Evolutionary conservation across 1,140 invertebrate genomes (phyloP).

Genomic region (Leptonema lineaticorne): DNA sequence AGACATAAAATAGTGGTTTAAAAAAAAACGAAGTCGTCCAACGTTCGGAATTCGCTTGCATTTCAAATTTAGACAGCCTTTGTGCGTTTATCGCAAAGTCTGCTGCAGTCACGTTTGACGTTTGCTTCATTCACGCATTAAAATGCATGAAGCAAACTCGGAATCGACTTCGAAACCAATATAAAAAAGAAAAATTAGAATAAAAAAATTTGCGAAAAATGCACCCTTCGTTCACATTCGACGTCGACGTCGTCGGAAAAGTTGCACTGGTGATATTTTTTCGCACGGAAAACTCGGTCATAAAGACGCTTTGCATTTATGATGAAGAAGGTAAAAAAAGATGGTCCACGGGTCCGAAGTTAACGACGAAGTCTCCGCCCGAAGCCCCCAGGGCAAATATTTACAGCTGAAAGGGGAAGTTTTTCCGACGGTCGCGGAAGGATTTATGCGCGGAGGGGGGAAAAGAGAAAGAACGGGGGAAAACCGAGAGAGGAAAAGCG

Average conservation of each 20-base stretch:
- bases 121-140: neutral
- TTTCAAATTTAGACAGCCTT: too few species aligned
- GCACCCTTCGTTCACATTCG: too few species aligned
- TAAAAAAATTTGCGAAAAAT: too few species aligned
- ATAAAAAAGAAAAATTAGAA: too few species aligned
- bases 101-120: too few species aligned
- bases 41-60: too few species aligned
- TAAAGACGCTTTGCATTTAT: conserved; percentile 29
- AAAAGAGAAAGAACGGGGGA: neutral
- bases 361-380: conserved; percentile 14
- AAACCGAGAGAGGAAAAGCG: neutral
- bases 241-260: neutral
- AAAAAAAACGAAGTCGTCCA: too few species aligned
- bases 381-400: conserved; percentile 9
- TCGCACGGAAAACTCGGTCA: conserved; percentile 12
- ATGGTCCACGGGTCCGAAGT: neutral
- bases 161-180: too few species aligned
- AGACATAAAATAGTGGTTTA: too few species aligned
- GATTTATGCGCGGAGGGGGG: conserved; percentile 4
- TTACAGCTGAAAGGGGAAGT: neutral
- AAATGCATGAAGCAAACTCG: neutral
- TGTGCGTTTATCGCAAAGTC: too few species aligned
- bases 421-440: neutral
- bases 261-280: neutral
- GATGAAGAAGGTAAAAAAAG: neutral